Conservation (phyloP, 2,888 invertebrate species). For the Pogonocherus hispidulus region DNA sequence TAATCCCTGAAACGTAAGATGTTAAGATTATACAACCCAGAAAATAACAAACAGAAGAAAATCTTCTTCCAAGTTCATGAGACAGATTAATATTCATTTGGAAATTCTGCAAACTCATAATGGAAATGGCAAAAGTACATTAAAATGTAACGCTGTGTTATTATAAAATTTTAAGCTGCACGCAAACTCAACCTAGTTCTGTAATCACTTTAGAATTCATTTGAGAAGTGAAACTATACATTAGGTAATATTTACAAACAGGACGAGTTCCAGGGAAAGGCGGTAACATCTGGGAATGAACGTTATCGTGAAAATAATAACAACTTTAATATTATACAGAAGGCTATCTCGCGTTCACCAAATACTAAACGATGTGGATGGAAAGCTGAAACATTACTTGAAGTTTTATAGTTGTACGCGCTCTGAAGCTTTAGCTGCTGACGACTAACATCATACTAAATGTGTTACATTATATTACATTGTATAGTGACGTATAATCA, state of each 20-base stretch:
- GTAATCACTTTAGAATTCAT: conserved; percentile 37
- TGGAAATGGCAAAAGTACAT: not conserved
- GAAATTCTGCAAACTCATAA: not conserved
- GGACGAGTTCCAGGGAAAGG: conserved; percentile 40
- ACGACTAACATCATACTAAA: conserved; percentile 7
- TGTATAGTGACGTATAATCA: not conserved
- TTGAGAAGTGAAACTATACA: conserved; percentile 35
- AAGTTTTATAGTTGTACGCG: conserved; percentile 30
- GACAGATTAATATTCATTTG: not conserved
- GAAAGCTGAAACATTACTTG: conserved; percentile 14
- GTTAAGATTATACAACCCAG: not conserved
- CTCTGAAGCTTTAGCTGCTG: conserved; percentile 4
- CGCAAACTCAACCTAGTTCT: conserved; percentile 12
- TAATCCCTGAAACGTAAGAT: too few relatives aligned
- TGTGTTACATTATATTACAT: not conserved
- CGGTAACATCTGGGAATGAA: conserved; percentile 46
- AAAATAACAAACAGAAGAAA: not conserved
- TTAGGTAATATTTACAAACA: conserved; percentile 40
- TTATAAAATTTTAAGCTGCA: conserved; percentile 27
- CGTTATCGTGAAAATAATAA: conserved; percentile 48
- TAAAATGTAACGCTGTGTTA: not conserved
- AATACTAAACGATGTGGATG: conserved; percentile 38
- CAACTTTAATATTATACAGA: conserved; percentile 47
- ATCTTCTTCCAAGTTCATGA: not conserved
- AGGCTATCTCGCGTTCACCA: conserved; percentile 36